These are phyloP conservation scores for Callipepla californica DNA, from an alignment of 2,113 vertebrate species.

Conservation along the genomic window DNA sequence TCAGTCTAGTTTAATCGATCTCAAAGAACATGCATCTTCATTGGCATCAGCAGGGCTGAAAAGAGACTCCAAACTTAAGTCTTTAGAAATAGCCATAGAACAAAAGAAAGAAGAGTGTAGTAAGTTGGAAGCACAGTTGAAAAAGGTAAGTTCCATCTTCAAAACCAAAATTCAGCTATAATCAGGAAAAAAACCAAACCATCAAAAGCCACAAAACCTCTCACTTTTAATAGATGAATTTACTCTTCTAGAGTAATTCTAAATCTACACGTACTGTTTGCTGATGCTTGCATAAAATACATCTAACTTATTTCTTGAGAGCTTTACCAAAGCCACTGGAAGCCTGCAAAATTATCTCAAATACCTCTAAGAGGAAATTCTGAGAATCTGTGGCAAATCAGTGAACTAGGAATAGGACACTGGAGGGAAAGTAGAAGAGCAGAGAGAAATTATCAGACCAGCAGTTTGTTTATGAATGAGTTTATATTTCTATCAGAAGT, in stretches of 20 bases:
- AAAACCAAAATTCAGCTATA: not conserved
- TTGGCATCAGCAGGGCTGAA: slow-evolving; percentile 95
- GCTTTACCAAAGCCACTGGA: slow-evolving; percentile 55
- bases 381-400: slow-evolving; percentile 54
- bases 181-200: not conserved
- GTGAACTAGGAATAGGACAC: not conserved
- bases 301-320: slow-evolving; percentile 45
- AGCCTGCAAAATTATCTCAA: slow-evolving; percentile 62
- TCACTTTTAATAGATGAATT: slow-evolving; percentile 25
- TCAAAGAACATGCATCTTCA: slow-evolving; percentile 97
- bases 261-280: slow-evolving; percentile 50
- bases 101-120: slow-evolving; percentile 99
- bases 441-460: not conserved
- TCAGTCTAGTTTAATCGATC: slow-evolving; percentile 96
- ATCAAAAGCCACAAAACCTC: not conserved
- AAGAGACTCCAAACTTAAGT: slow-evolving; percentile 98
- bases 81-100: slow-evolving; percentile 98
- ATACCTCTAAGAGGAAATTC: slow-evolving; percentile 29
- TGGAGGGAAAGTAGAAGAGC: not conserved
- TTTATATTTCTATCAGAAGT: slow-evolving; percentile 20
- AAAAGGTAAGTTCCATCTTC: slow-evolving; percentile 82
- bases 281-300: slow-evolving; percentile 71
- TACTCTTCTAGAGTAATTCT: slow-evolving; percentile 48
- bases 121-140: slow-evolving; percentile 98
- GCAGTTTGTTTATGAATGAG: not conserved